phyloP scores from a whole-genome alignment of 2,888 invertebrate species.

The Xylota sylvarum region DNA sequence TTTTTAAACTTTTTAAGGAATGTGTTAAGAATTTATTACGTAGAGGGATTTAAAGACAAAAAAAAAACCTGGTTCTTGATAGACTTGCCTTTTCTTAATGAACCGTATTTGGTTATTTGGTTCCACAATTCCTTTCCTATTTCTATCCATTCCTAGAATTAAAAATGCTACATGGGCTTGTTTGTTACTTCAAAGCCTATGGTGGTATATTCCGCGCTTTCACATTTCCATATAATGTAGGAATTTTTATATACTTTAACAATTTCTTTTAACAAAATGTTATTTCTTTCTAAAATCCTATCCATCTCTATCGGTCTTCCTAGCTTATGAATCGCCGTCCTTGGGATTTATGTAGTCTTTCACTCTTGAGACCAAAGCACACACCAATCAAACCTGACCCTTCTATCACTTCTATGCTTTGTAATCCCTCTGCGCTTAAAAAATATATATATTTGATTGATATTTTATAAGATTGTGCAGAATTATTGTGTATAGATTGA shows the following conservation, averaged over 20 bases:
- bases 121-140: not conserved
- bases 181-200: not conserved
- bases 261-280: too few relatives aligned
- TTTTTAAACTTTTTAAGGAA: constrained; percentile 3
- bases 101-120: too few relatives aligned
- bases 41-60: constrained; percentile 5
- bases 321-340: too few relatives aligned
- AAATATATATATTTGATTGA: not conserved
- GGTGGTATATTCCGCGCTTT: not conserved
- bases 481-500: constrained; percentile 42
- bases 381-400: too few relatives aligned
- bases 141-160: not conserved
- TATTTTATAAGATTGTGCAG: constrained; percentile 36
- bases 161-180: not conserved
- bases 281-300: too few relatives aligned
- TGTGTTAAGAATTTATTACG: constrained; percentile 25
- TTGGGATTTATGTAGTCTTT: not conserved
- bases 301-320: too few relatives aligned
- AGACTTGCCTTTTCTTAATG: too few relatives aligned
- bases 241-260: too few relatives aligned
- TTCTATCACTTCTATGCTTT: not conserved
- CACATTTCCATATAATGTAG: too few relatives aligned
- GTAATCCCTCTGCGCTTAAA: not conserved
- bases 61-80: too few relatives aligned
- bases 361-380: not conserved